These are phyloP conservation scores for Dexiosoma caninum DNA, from an alignment of 2,888 invertebrate species.

Conservation along the genomic window DNA sequence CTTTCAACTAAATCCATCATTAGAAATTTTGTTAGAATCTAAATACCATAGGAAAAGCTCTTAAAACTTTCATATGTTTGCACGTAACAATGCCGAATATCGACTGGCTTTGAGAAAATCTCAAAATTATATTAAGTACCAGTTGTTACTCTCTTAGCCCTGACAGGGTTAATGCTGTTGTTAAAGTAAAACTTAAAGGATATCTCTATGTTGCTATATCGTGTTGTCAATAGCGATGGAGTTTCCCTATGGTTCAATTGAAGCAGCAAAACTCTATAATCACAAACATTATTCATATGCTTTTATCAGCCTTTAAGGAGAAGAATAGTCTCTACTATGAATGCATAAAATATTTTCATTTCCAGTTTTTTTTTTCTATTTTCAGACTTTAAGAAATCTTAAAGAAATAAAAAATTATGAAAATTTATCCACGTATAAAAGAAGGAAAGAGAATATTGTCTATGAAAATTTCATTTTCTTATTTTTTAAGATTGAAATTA, in stretches of 20 bases:
- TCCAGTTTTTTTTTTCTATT: no score
- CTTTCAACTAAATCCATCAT: no score
- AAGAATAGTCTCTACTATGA: no score
- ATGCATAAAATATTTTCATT: neutral
- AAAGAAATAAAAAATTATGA: neutral
- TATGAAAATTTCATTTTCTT: constrained; percentile 21
- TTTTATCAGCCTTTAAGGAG: constrained; percentile 14
- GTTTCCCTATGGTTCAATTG: neutral
- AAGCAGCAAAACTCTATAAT: neutral
- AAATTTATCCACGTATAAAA: constrained; percentile 29
- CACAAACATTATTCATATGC: constrained; percentile 16
- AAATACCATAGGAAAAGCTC: no score
- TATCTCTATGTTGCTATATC: neutral
- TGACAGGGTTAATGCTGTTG: neutral
- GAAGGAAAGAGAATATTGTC: neutral
- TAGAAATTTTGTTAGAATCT: no score
- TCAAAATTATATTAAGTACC: no score
- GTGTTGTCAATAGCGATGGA: constrained; percentile 1
- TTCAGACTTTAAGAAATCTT: neutral
- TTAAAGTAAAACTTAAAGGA: constrained; percentile 1
- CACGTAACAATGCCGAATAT: no score
- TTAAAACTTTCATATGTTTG: no score
- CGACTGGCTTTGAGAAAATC: no score
- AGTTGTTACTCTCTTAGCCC: neutral
- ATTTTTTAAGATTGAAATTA: constrained; percentile 49